Evolutionary conservation across 2,888 invertebrate genomes (phyloP), one percentile per base, ranked within the genome.

Genomic region (Julus scandinavius): DNA sequence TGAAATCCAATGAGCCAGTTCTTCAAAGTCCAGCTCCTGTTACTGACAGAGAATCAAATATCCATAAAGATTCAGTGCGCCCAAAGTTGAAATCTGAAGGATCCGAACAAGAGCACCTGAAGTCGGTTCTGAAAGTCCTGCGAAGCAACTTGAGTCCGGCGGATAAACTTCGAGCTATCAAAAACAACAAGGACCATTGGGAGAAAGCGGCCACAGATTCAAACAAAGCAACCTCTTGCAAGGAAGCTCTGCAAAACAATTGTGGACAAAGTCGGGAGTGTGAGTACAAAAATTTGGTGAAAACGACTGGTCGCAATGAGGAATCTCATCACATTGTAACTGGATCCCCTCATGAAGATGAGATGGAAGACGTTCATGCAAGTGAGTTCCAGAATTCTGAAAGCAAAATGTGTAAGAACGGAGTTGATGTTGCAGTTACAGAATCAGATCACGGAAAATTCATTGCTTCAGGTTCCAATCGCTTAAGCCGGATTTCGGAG

Each of bases 61-160:
- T 9, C 29, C 20, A 29, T 6, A 72, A 72, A 20, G 72, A 20
- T 20, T 20, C 29, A 29, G 72, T 72, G 29, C 72, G 72, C 20
- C 72, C 72, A 20, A 72, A 72, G 29, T 17, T 20, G 72, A 72
- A 72, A 72, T 29, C 72, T 20, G 72, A 72, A 72, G 72, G 2
- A 20, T 9, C 72, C 72, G 72, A 72, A 1, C 72, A 72, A 5
- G 72, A 72, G 11, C 72, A 72, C 72, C 29, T 72, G 29, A 72
- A 72, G 72, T 72, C 72, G 72, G 72, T 72, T 20, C 72, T 72
- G 29, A 20, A 29, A 11, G 72, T 72, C 0, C 72, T 72, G 72
- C 29, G 72, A 20, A 72, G 72, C 29, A 11, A 72, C 72, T 72
- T 72, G 72, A 72, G 72, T 29, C 72, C 72, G 29, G 72, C 72